Evolutionary conservation across 2,113 vertebrate species (phyloP), one percentile per base, ranked within the genome.

Genomic region (Scolopax mira): DNA sequence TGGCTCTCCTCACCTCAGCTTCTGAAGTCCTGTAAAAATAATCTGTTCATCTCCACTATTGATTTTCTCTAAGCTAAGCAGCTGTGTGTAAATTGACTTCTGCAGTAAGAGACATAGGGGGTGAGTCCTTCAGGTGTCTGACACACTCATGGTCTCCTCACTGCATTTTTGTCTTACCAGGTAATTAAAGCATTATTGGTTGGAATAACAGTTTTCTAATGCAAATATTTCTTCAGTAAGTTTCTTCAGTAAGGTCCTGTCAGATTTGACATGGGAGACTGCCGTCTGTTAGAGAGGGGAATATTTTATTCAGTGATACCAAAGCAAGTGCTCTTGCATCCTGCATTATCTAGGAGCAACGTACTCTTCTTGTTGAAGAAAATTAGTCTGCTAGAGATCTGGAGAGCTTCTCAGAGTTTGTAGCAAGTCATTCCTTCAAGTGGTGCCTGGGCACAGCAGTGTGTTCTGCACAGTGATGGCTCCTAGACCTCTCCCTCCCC

Each of bases 21-120:
- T 82, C 88, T 82, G 80, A 51, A 88, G 54, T 22, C 49, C 55
- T 49, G 25, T 81, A 91, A 95, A 95, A 95, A 84, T 48, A 70
- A 79, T 85, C 61, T 24, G 30, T 71, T 87, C 73, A 48, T 71
- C 70, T 89, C 70, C 46, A 22, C 10, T 30, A 92, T 57, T 93
- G 70, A 92, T 87, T 81, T 72, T 73, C 49, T 62, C 58, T 87
- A 18, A 1, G 2, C 28, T 19, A 17, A 89, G 65, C 90, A 79
- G 16, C 33, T 82, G 41, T 14, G 23, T 39, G 46, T 75, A 79
- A 95, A 94, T 57, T 83, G 78, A 79, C 62, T 93, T 93, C 66
- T 75, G 58, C 42, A 65, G 39, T 84, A 79, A 51, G 52, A 90
- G 44, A 69, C 57, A 65, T 75, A 79, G 13, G 31, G 57, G 6